A percentile compares a stretch with the other conserved stretches of the same genome.
These are phyloP conservation scores for Rotaria socialis DNA, from an alignment of 2,888 invertebrate species.

Conservation along the genomic window DNA sequence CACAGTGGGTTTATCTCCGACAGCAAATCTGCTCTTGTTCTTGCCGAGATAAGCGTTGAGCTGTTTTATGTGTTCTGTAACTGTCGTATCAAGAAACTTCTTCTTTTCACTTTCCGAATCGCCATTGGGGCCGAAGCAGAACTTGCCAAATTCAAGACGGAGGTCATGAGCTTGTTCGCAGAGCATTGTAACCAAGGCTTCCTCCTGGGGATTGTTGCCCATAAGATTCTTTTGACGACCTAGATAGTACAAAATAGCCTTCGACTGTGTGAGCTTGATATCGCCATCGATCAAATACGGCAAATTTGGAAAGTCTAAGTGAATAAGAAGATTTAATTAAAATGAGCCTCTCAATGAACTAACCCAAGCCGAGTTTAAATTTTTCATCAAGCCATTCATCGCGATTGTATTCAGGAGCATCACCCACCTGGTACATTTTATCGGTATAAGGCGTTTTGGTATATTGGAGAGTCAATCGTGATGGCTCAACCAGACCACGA, in stretches of 20 bases:
- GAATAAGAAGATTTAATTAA: too few relatives aligned
- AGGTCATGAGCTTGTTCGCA: background rate
- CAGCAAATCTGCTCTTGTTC: background rate
- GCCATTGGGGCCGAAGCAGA: background rate
- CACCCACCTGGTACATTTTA: background rate
- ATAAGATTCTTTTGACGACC: background rate
- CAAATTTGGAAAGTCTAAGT: background rate
- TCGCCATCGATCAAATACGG: background rate
- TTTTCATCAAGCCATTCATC: background rate
- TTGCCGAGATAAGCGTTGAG: background rate
- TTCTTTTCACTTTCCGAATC: background rate
- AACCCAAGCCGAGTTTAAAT: background rate
- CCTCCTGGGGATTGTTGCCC: background rate
- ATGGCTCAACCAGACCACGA: background rate
- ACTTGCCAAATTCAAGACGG: background rate
- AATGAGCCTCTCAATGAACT: too few relatives aligned
- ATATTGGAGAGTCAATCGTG: background rate
- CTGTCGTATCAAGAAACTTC: background rate
- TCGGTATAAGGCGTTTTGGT: background rate
- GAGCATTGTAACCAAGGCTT: background rate
- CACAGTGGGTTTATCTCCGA: background rate
- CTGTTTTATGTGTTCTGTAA: background rate
- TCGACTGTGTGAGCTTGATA: background rate
- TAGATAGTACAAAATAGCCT: background rate
- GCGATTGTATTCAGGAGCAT: background rate